Evolutionary conservation across 2,113 vertebrate species (phyloP), one percentile per base, ranked within the genome.

Genomic region (Laticauda laticaudata): DNA sequence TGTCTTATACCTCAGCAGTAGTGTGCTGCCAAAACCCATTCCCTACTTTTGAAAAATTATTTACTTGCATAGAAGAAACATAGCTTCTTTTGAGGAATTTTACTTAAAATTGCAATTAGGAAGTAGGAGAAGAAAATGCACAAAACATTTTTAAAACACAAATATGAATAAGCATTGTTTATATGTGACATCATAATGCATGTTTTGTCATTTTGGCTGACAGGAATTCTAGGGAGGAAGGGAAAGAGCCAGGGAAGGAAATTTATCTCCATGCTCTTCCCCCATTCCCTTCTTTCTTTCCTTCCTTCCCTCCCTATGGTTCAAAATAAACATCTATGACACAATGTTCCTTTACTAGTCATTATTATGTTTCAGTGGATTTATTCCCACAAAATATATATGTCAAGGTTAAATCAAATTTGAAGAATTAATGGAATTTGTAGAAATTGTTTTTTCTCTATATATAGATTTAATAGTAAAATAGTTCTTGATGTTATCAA

Each of bases 381-480:
- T 90, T 12, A 10, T 11, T 26, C 11, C 57, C 3, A 87, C 2
- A 61, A 26, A 34, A 87, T 53, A 11, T 64, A 53, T 59, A 11
- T 87, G 39, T 59, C 45, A 92, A 88, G 43, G 1, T 48, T 53
- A 21, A 57, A 45, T 86, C 54, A 59, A 51, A 89, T 81, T 57
- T 48, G 86, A 88, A 85, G 34, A 81, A 81, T 39, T 81, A 81
- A 15, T 81, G 20, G 69, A 87, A 15, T 15, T 5, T 29, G 26
- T 43, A 26, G 48, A 86, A 26, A 69, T 39, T 39, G 29, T 8
- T 53, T 81, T 87, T 89, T 90, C 23, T 4, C 14, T 69, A 0
- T 88, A 57, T 87, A 90, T 90, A 21, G 26, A 91, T 91, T 45
- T n/a, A 15, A 48, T 87, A 51, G 48, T 23, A 53, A 95, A 64